Conservation (phyloP, 2,797 vertebrate species). For the Oreonectes daqikongensis region DNA sequence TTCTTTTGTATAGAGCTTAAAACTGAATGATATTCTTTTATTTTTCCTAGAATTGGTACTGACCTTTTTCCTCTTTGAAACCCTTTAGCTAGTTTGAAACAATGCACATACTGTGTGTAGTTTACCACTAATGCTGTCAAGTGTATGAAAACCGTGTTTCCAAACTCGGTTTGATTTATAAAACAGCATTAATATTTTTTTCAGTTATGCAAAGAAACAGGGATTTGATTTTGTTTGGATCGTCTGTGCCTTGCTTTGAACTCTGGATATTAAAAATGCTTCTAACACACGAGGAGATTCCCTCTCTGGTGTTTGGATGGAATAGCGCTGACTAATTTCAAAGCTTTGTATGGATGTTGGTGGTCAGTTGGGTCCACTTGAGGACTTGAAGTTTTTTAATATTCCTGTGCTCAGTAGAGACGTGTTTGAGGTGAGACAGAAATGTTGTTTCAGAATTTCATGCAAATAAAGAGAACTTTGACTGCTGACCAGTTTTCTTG, state of each 20-base stretch:
- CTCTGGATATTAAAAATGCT: constrained; percentile 27
- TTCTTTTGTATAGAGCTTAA: constrained; percentile 12
- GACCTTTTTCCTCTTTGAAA: constrained; percentile 21
- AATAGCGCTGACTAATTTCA: constrained; percentile 18
- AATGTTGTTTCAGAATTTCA: constrained; percentile 34
- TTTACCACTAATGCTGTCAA: constrained; percentile 67
- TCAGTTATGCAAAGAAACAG: constrained; percentile 72
- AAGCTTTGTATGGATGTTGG: constrained; percentile 40
- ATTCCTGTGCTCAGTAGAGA: constrained; percentile 4
- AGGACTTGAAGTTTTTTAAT: not conserved
- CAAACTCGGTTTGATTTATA: constrained; percentile 65
- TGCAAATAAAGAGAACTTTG: constrained; percentile 44
- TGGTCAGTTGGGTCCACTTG: not conserved
- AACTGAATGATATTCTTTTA: too few relatives aligned
- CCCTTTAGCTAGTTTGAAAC: constrained; percentile 63
- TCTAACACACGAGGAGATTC: constrained; percentile 1
- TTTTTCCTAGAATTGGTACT: constrained; percentile 51
- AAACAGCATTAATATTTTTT: constrained; percentile 76
- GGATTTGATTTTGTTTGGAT: constrained; percentile 52
- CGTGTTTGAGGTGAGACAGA: constrained; percentile 37
- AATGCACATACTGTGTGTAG: constrained; percentile 63
- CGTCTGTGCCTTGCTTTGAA: constrained; percentile 71
- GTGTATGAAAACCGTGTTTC: constrained; percentile 67
- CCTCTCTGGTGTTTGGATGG: not conserved
- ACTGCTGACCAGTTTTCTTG: not conserved